Evolutionary conservation across 2,797 vertebrate genomes (phyloP), one percentile per base, ranked within the genome.

Genomic region (Cynopterus sphinx): DNA sequence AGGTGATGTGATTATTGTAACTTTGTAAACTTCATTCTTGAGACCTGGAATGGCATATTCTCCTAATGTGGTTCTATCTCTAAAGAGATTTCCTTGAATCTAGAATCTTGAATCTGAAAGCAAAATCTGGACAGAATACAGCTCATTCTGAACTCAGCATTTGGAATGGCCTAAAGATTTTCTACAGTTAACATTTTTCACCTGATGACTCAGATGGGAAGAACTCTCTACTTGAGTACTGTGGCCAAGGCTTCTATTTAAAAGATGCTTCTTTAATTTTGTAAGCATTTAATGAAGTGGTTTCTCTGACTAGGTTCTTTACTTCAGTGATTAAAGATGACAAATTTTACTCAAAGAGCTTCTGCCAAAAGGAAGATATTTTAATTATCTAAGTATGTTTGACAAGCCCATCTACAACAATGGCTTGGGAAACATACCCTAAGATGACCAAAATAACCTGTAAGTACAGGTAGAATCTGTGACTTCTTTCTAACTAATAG

Each of bases 31-130:
- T 75, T 68, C 3, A 74, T 43, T 85, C 9, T 59, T 78, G 15
- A 85, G 49, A 31, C 73, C 9, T 85, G 39, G 85, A 88, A 82
- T 87, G 57, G 10, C 2, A 2, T 70, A 31, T 55, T 83, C 11
- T 13, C 19, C 51, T 15, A 70, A 26, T 33, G 46, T n/a, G 8
- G 12, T 5, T 16, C 0, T 71, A 16, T 1, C 19, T 93, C 71
- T 61, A 81, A 83, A 87, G 31, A 12, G 79, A 81, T 53, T n/a
- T 86, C 9, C 26, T 75, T 22, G 4, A 41, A 82, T 91, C 26
- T 90, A 67, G 63, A 78, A 68, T 91, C 36, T 85, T 67, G 70
- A 83, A 65, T 63, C 19, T 85, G 19, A 90, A 75, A 92, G n/a
- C 6, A 75, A 22, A 86, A 21, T 65, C 31, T 24, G 10, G 5